These are phyloP conservation scores for Silvanus unidentatus DNA, from an alignment of 2,888 invertebrate species.

Conservation along the genomic window DNA sequence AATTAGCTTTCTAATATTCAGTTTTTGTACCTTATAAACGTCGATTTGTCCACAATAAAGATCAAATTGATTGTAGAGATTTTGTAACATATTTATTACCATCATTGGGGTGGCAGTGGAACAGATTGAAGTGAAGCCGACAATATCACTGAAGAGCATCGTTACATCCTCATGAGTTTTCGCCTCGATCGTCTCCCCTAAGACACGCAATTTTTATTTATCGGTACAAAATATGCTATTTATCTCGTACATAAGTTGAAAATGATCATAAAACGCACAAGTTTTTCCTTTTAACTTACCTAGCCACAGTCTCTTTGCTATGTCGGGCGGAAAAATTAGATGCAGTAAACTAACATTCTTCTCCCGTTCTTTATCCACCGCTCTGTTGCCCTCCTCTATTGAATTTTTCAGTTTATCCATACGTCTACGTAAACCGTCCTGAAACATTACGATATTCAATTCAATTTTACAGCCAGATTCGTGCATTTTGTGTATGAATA, in stretches of 20 bases:
- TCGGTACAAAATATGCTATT: no score
- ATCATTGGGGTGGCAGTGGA: conserved; percentile 92
- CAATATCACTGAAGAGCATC: conserved; percentile 93
- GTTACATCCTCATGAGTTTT: conserved; percentile 91
- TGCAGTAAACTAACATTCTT: conserved; percentile 92
- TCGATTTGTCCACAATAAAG: conserved; percentile 87
- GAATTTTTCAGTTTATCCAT: conserved; percentile 94
- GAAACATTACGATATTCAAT: no score
- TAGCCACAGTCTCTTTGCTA: conserved; percentile 88
- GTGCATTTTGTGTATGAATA: no score
- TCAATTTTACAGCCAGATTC: no score
- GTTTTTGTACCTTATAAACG: conserved; percentile 76
- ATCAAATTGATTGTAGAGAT: conserved; percentile 89
- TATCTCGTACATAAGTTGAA: no score
- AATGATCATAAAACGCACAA: not conserved
- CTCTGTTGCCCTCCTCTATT: conserved; percentile 87
- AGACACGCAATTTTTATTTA: conserved; percentile 11
- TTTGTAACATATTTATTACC: conserved; percentile 92
- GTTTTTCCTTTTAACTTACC: conserved; percentile 57
- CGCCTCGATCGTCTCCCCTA: conserved; percentile 85
- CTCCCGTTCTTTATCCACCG: conserved; percentile 87
- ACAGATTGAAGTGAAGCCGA: conserved; percentile 94
- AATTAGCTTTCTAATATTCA: no score
- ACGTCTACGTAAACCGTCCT: conserved; percentile 81
- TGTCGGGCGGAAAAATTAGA: conserved; percentile 91